Percentiles rank a stretch among this genome's conserved stretches.
phyloP scores from a whole-genome alignment of 2,797 vertebrate species.

The Silurus aristotelis region DNA sequence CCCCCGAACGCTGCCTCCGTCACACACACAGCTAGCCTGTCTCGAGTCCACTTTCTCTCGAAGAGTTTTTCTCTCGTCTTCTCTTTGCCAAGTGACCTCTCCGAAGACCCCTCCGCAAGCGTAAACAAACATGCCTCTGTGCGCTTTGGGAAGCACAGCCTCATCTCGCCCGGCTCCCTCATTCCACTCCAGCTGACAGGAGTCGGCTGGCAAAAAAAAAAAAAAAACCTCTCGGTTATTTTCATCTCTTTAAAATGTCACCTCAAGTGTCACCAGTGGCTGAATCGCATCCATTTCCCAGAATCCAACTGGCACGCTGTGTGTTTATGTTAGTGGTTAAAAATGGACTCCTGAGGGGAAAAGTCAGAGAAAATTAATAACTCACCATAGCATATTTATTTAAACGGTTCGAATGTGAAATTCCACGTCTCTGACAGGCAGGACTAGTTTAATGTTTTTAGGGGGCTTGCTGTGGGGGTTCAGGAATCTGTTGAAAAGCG shows the following conservation, averaged over 20 bases:
- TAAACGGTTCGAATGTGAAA: constrained; percentile 56
- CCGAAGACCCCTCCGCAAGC: constrained; percentile 44
- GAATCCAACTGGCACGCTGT: constrained; percentile 49
- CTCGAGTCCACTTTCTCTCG: constrained; percentile 19
- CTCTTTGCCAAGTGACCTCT: constrained; percentile 46
- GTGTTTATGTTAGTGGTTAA: constrained; percentile 58
- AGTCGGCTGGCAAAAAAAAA: constrained; percentile 32
- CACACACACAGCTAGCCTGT: neutral
- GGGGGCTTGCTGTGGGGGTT: constrained; percentile 50
- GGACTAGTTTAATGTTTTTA: constrained; percentile 45
- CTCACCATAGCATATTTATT: constrained; percentile 53
- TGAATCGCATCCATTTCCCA: constrained; percentile 54
- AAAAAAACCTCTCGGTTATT: constrained; percentile 46
- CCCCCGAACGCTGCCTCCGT: too few species aligned
- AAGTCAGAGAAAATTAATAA: constrained; percentile 58
- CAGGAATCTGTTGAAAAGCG: constrained; percentile 49
- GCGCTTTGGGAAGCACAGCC: constrained; percentile 50
- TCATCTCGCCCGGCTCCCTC: constrained; percentile 30
- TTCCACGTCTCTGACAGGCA: constrained; percentile 51
- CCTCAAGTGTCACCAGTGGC: constrained; percentile 52
- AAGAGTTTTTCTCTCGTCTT: constrained; percentile 39
- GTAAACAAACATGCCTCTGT: constrained; percentile 55
- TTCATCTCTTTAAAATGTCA: constrained; percentile 58
- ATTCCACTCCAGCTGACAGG: constrained; percentile 44
- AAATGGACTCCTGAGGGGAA: constrained; percentile 43